phyloP scores from a whole-genome alignment of 1,140 invertebrate species.

The Bombus vancouverensis region DNA sequence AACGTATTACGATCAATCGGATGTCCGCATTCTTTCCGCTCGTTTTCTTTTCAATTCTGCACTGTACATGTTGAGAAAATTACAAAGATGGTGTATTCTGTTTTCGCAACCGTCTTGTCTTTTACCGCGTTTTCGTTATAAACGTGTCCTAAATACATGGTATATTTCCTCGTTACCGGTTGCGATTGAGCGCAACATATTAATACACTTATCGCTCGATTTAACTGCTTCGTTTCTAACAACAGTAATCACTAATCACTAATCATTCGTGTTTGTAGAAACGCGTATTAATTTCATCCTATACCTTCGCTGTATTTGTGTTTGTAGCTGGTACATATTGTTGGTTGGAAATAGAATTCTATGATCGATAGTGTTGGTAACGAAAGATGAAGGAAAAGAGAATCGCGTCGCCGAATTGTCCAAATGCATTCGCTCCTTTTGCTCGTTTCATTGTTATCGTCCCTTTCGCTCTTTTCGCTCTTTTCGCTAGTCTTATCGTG shows the following conservation, averaged over 20 bases:
- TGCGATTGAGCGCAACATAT: not conserved
- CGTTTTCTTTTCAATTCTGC: not conserved
- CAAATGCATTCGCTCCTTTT: not conserved
- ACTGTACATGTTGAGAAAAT: slow-evolving; percentile 38
- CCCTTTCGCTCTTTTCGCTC: not conserved
- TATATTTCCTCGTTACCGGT: not conserved
- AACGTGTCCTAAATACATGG: not conserved
- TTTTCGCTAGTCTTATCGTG: not conserved
- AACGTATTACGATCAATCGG: not conserved
- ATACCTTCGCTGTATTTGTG: not conserved
- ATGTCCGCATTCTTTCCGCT: not conserved
- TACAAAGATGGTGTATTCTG: slow-evolving; percentile 39
- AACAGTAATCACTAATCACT: not conserved
- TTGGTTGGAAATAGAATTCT: slow-evolving; percentile 2
- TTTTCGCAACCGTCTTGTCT: not conserved
- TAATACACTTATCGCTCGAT: not conserved
- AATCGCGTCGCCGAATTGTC: not conserved
- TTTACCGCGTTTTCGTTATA: not conserved
- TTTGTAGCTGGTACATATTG: not conserved
- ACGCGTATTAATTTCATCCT: not conserved
- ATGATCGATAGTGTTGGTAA: not conserved
- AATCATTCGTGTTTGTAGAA: slow-evolving; percentile 8
- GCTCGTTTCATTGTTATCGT: not conserved
- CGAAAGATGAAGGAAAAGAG: not conserved
- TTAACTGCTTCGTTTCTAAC: not conserved